Base-by-base conservation (phyloP, 1,140 invertebrate genomes). In the Sycophila sp. region DNA sequence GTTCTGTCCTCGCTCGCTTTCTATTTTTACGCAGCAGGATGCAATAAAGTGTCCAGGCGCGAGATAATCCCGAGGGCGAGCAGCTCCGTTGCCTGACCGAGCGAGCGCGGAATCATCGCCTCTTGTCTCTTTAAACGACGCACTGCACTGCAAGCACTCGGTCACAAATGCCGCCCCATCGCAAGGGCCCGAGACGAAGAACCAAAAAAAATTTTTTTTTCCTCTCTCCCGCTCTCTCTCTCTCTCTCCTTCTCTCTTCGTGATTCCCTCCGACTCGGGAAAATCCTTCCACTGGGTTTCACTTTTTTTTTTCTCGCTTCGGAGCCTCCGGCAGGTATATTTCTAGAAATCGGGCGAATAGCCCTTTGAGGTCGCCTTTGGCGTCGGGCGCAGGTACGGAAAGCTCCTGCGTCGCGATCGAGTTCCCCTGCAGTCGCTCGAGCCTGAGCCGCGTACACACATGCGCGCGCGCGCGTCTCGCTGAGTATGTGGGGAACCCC, bases 381-480 rank as follows among this genome's bases (percentile, higher is more conserved):
- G 17, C 17, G 17, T 5, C 19, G 42, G 4, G 32, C 26, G 11
- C 19, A 58, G 34, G 38, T 49, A 32, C 32, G 58, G 60, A 67
- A 53, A 38, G 24, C 51, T 6, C n/a, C 36, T 4, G 15, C 2
- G 28, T 17, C 11, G 28, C 11, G 15, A 42, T 34, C n/a, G n/a
- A n/a, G n/a, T n/a, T n/a, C n/a, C n/a, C n/a, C n/a, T n/a, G n/a
- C n/a, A n/a, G n/a, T n/a, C n/a, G n/a, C n/a, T 17, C 36, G 26
- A 19, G 36, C 62, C n/a, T 74, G 73, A 73, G 40, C 67, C 36
- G 55, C 71, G 76, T 77, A 79, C 78, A 78, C 77, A 75, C 77
- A 76, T 71, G 70, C 69, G 77, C 80, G 75, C 78, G 79, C 75
- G 78, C 77, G 80, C 69, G 51, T 76, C 77, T 77, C 72, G 75